These are phyloP conservation scores for Amblyraja radiata DNA, from an alignment of 2,797 vertebrate genomes.

Conservation along the genomic window DNA sequence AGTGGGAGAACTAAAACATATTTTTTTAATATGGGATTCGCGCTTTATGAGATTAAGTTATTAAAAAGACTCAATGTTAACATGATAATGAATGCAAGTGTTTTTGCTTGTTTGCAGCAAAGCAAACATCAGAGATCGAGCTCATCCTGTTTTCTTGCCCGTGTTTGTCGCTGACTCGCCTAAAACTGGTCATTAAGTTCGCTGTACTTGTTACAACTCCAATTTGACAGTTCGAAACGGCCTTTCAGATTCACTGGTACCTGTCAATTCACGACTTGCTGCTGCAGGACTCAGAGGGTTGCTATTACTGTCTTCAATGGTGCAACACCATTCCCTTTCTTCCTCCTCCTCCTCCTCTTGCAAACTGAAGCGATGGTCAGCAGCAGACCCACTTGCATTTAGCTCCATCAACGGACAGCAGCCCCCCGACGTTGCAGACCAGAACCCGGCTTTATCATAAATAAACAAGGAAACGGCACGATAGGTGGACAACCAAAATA, in stretches of 20 bases:
- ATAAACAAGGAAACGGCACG: neutral
- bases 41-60: neutral
- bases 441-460: neutral
- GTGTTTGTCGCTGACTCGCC: neutral
- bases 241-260: slow-evolving; percentile 6
- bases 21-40: neutral
- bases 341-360: neutral
- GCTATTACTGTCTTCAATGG: neutral
- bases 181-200: neutral
- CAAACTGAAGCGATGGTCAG: neutral
- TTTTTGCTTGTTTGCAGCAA: too few relatives aligned
- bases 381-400: neutral
- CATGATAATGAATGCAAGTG: too few relatives aligned
- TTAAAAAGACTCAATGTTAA: neutral
- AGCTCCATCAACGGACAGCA: neutral
- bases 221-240: neutral
- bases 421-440: neutral
- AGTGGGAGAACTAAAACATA: neutral
- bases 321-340: neutral
- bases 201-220: neutral
- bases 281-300: neutral
- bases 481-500: slow-evolving; percentile 25
- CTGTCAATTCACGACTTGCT: neutral
- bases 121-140: neutral
- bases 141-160: too few relatives aligned